phyloP scores from a whole-genome alignment of 2,888 invertebrate species.

The Phalangium opilio region DNA sequence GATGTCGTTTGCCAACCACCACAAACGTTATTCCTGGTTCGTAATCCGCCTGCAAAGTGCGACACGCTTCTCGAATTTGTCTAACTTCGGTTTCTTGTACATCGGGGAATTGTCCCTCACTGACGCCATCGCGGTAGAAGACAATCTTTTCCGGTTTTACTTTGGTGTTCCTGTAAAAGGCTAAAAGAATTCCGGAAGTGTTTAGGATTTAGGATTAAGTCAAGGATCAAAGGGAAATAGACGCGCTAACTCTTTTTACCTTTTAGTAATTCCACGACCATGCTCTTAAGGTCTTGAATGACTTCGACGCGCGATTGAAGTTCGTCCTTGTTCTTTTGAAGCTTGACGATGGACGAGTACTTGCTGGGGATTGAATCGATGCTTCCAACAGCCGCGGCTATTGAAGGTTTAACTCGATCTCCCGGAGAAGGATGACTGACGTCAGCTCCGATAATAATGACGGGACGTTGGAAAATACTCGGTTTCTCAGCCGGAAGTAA shows the following conservation, averaged over 20 bases:
- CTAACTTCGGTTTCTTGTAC: constrained; percentile 37
- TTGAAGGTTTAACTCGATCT: constrained; percentile 41
- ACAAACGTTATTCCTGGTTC: constrained; percentile 72
- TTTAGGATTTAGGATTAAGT: constrained; percentile 37
- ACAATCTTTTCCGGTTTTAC: constrained; percentile 45
- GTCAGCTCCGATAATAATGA: constrained; percentile 72
- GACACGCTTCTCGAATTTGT: constrained; percentile 48
- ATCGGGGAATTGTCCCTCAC: constrained; percentile 62
- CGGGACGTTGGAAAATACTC: constrained; percentile 29
- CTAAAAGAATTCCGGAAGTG: constrained; percentile 21
- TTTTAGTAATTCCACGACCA: constrained; percentile 47
- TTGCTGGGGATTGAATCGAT: constrained; percentile 38
- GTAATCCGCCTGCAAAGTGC: constrained; percentile 36
- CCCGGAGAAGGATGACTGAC: constrained; percentile 82
- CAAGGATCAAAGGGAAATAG: too few relatives aligned
- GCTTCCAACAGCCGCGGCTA: constrained; percentile 56
- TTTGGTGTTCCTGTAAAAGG: constrained; percentile 7
- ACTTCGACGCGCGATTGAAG: constrained; percentile 43
- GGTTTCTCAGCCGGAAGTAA: constrained; percentile 4
- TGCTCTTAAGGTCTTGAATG: constrained; percentile 53
- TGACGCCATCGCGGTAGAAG: constrained; percentile 65
- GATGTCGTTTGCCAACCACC: constrained; percentile 92
- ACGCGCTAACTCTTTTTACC: too few relatives aligned
- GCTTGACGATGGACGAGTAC: constrained; percentile 47
- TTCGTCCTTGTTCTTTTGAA: constrained; percentile 46